Conservation (phyloP, 2,113 vertebrate genomes). For the Dicaeum eximium region DNA sequence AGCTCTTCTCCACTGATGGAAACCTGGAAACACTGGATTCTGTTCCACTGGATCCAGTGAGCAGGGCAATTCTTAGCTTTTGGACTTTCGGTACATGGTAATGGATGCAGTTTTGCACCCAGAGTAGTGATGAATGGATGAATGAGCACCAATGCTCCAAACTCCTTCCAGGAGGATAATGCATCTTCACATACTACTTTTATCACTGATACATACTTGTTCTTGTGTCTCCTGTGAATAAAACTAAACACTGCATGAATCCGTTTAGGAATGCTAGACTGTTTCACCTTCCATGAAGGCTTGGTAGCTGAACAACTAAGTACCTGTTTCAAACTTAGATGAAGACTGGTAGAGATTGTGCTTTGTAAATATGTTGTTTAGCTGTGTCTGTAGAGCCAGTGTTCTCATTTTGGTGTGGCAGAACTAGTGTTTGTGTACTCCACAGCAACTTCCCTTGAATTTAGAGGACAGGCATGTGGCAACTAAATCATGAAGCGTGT, state of each 20-base stretch:
- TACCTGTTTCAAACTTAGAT: constrained; percentile 6
- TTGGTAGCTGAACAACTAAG: constrained; percentile 16
- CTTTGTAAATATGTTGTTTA: neutral
- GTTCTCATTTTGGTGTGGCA: neutral
- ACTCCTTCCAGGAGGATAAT: neutral
- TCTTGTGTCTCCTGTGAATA: neutral
- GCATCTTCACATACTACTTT: neutral
- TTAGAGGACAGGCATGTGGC: neutral
- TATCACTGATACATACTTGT: neutral
- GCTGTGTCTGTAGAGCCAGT: neutral
- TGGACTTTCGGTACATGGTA: neutral
- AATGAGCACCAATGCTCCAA: neutral
- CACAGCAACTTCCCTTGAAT: neutral
- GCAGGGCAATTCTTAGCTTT: neutral
- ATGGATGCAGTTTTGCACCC: neutral
- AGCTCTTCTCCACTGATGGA: neutral
- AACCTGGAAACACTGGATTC: neutral
- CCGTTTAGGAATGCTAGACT: neutral
- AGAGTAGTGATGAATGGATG: neutral
- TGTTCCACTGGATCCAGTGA: neutral
- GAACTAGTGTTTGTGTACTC: neutral
- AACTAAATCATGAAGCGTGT: neutral
- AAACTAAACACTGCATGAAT: constrained; percentile 26
- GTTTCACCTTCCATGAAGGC: constrained; percentile 74
- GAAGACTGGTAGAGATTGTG: neutral